These are phyloP conservation scores for Diglossa brunneiventris DNA, from an alignment of 2,113 vertebrate species.

Conservation along the genomic window DNA sequence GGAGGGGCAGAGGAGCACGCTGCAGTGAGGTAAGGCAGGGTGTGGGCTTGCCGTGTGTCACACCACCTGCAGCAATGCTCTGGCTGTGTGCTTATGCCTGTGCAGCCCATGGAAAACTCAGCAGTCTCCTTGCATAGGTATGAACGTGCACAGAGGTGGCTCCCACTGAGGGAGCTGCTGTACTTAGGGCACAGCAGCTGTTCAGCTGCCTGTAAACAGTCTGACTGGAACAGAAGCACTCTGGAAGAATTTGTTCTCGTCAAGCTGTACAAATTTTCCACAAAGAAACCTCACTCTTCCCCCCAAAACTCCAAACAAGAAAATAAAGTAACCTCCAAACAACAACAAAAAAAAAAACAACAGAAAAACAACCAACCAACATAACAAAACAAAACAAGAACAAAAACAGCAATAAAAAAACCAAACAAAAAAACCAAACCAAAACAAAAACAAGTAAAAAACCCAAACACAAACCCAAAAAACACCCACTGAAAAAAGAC, in stretches of 20 bases:
- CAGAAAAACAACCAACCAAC: neutral
- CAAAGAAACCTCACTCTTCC: too few relatives aligned
- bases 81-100: fast-evolving
- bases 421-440: neutral
- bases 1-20: fast-evolving
- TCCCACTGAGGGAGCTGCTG: too few relatives aligned
- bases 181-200: neutral
- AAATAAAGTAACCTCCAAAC: neutral
- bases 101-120: fast-evolving
- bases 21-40: neutral
- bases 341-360: neutral
- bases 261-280: neutral
- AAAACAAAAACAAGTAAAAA: neutral
- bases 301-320: neutral
- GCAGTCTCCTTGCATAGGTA: neutral
- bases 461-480: neutral
- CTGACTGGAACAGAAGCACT: neutral
- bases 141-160: neutral
- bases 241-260: neutral
- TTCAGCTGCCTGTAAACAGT: neutral
- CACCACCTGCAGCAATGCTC: neutral
- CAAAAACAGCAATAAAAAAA: neutral
- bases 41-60: fast-evolving
- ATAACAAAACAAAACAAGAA: neutral
- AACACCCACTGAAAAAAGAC: neutral